phyloP scores from a whole-genome alignment of 2,888 invertebrate species.

The Gryllus longicercus region DNA sequence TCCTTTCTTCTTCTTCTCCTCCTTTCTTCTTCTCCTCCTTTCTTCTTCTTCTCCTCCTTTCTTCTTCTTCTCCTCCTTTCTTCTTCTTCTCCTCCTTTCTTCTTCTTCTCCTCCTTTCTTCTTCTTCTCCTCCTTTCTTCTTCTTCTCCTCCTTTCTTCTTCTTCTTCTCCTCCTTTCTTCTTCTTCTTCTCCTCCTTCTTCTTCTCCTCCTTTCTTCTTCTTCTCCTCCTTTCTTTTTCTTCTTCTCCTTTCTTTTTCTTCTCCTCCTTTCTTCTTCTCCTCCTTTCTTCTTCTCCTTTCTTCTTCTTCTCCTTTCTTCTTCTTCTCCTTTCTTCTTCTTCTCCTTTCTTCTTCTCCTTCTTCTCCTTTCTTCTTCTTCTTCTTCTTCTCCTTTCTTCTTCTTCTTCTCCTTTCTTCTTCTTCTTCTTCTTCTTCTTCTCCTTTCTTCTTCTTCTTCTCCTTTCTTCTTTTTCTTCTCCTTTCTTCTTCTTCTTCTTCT shows the following conservation, averaged over 20 bases:
- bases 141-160: not conserved
- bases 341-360: not conserved
- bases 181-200: not conserved
- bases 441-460: not conserved
- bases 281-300: no score
- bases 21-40: not conserved
- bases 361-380: not conserved
- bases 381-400: not conserved
- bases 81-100: not conserved
- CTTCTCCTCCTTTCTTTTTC: slow-evolving; percentile 27
- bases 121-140: no score
- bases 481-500: no score
- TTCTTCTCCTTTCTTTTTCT: not conserved
- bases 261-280: not conserved
- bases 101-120: not conserved
- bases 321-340: not conserved
- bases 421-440: not conserved
- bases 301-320: not conserved
- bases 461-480: no score
- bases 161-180: not conserved
- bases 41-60: not conserved
- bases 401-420: not conserved
- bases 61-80: not conserved
- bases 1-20: not conserved
- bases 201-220: not conserved